Conservation (phyloP, 2,888 invertebrate species). For the Gonocerus acuteangulatus region DNA sequence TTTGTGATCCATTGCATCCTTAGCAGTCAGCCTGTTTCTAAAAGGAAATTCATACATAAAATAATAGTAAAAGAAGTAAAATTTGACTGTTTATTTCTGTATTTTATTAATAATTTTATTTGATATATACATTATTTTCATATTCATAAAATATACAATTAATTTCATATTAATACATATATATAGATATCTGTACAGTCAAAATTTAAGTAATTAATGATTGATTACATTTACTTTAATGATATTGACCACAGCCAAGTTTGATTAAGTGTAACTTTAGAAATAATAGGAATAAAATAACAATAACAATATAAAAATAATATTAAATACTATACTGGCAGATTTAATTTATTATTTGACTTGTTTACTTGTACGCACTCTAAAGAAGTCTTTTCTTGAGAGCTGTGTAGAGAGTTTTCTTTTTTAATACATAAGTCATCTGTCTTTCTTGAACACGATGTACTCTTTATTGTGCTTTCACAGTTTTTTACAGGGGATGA, state of each 20-base stretch:
- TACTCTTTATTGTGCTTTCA: neutral
- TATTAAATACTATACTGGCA: conserved; percentile 2
- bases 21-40: conserved; percentile 66
- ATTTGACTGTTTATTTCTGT: neutral
- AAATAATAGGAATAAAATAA: conserved; percentile 1
- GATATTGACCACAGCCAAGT: conserved; percentile 21
- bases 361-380: neutral
- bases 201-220: neutral
- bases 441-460: neutral
- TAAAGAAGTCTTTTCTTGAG: neutral
- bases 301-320: neutral
- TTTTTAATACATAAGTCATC: neutral
- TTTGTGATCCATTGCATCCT: conserved; percentile 63
- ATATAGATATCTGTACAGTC: neutral
- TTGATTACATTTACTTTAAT: conserved; percentile 2
- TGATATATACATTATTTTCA: conserved; percentile 5
- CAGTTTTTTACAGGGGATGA: conserved; percentile 35
- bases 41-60: conserved; percentile 12
- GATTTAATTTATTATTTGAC: neutral
- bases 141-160: conserved; percentile 12
- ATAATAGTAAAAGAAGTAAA: conserved; percentile 7
- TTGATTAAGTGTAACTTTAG: neutral
- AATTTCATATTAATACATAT: no score
- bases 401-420: neutral
- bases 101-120: conserved; percentile 4